Base-by-base conservation (phyloP, 1,140 invertebrate genomes). In the Metopolophium dirhodum region DNA sequence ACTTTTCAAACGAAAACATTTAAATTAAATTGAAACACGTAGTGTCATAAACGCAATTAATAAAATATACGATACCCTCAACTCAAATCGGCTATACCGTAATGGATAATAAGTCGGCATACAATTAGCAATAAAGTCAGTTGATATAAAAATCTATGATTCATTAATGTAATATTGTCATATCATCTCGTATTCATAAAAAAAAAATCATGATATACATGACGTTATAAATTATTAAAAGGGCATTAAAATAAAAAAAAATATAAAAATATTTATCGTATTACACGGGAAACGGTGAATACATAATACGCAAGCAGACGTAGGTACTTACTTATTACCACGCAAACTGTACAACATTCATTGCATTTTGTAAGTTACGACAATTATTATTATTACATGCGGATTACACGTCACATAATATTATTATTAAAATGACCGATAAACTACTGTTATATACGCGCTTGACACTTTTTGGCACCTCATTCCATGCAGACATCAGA, bases 11-110 rank as follows among this genome's bases (percentile, higher is more conserved):
- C 18, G 30, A 77, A 35, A 77, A 14, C 30, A 18, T 77, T 77
- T 77, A 77, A 77, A 77, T n/a, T 77, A n/a, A 77, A n/a, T 77
- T 77, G n/a, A 35, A 77, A 77, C 30, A 77, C n/a, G 61, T 30
- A 77, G n/a, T 77, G 61, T 77, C 61, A 77, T 18, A 77, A 77
- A 77, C n/a, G 30, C 61, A 77, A 77, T 77, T 77, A 77, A n/a
- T 77, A 77, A n/a, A 41, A 41, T 41, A 77, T n/a, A n/a, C n/a
- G 14, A 77, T 77, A 77, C 61, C 14, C 4, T 77, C n/a, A 77
- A 35, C 30, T 77, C 14, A 77, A 77, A n/a, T 77, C 6, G 11
- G 7, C 30, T 77, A 35, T n/a, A 4, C n/a, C 30, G 14, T 77
- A n/a, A 77, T 77, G 61, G 30, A 77, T 77, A n/a, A 77, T n/a